Evolutionary conservation across 2,888 invertebrate genomes (phyloP), one percentile per base, ranked within the genome.

Genomic region (Tipula vernalis): DNA sequence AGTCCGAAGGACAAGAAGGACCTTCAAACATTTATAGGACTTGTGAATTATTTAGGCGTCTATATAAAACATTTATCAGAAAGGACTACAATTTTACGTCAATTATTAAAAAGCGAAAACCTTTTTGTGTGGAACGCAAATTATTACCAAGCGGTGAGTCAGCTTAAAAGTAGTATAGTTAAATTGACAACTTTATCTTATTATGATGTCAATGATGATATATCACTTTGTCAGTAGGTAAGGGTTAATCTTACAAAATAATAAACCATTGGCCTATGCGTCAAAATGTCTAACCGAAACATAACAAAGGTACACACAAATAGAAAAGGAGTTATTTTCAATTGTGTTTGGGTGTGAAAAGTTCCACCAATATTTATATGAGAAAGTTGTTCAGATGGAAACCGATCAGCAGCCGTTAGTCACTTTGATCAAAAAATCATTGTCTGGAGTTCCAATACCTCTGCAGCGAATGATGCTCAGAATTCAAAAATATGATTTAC

Each of bases 341-440:
- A n/a, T n/a, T n/a, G n/a, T n/a, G n/a, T n/a, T n/a, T n/a, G n/a
- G n/a, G n/a, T 15, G 15, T 83, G 83, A 83, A 83, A 83, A 83
- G 28, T 83, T 83, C 36, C 83, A 83, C 28, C 83, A 83, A 83
- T 87, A 86, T 86, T 13, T 87, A 13, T 88, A 87, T 86, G 88
- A 87, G n/a, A 86, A 86, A 15, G 18, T 36, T 18, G 83, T 87
- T 3, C 5, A 87, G 13, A 87, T 88, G 10, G 87, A 88, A 47
- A 88, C 88, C 3, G 88, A 88, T 87, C 88, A 88, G 51, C 87
- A 88, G 44, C 87, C 88, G 2, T 85, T 87, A 8, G 83, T 90
- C 90, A 91, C 91, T 89, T 91, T 83, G 15, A 5, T 83, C 83
- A 2, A 2, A 18, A 83, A 83, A 36, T 83, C 1, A 28, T 5